Conservation (phyloP, 2,797 vertebrate genomes). For the Parauchenoglanis ngamensis region DNA sequence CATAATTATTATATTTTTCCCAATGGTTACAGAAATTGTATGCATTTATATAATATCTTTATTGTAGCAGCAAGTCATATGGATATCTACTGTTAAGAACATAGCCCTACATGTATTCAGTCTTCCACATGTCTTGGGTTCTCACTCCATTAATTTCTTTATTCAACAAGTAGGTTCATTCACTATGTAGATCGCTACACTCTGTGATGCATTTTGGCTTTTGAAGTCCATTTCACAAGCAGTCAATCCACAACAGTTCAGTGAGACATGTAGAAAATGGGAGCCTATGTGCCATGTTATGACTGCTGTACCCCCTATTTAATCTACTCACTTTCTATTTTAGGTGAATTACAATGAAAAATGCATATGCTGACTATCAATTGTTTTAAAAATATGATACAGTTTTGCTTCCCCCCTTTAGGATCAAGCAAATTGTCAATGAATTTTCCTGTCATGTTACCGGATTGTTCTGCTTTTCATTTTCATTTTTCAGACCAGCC, state of each 20-base stretch:
- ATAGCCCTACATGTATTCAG: neutral
- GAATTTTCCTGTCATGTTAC: neutral
- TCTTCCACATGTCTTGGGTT: neutral
- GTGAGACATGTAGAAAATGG: neutral
- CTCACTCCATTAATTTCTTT: neutral
- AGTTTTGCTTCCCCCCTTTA: neutral
- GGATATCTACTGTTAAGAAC: neutral
- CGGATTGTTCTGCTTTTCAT: neutral
- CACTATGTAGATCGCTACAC: neutral
- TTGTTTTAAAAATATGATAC: neutral
- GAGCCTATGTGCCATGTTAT: neutral
- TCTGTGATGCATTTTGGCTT: neutral
- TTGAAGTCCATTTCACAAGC: neutral
- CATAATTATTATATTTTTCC: too few relatives aligned
- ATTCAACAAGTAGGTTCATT: neutral
- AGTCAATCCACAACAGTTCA: neutral
- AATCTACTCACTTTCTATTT: neutral
- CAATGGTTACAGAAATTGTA: too few relatives aligned
- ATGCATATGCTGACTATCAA: neutral
- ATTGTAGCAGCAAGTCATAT: neutral
- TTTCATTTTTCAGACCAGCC: neutral
- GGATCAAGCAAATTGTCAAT: neutral
- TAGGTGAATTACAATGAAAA: neutral
- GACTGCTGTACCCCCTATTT: neutral
- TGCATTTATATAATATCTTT: too few relatives aligned